phyloP scores from a whole-genome alignment of 1,140 invertebrate genomes.

The Nasonia vitripennis region DNA sequence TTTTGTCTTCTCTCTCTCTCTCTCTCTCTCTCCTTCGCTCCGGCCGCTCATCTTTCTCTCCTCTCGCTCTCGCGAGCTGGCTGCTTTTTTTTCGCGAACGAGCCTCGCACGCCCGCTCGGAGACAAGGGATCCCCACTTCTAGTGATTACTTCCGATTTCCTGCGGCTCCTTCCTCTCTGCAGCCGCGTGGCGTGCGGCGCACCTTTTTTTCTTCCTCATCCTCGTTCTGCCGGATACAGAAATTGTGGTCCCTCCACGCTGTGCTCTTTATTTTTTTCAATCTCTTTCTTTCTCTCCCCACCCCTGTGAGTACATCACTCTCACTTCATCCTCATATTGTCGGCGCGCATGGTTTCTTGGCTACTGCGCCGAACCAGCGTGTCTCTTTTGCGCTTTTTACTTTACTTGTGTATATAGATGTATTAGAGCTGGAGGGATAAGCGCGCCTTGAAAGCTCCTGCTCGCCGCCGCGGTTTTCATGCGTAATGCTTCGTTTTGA shows the following conservation, averaged over 20 bases:
- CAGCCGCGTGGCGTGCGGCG: neutral
- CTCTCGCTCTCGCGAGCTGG: neutral
- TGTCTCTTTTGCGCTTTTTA: slow-evolving; percentile 52
- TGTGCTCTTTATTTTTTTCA: slow-evolving; percentile 45
- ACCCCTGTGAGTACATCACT: neutral
- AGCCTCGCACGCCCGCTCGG: slow-evolving; percentile 13
- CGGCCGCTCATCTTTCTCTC: neutral
- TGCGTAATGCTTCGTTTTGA: slow-evolving; percentile 33
- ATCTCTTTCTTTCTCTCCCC: slow-evolving; percentile 40
- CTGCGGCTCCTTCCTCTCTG: neutral
- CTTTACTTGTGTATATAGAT: slow-evolving; percentile 13
- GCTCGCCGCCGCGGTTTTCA: slow-evolving; percentile 6
- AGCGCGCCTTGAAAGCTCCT: slow-evolving; percentile 13
- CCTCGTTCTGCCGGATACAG: slow-evolving; percentile 44
- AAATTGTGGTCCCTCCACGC: slow-evolving; percentile 42
- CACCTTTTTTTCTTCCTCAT: neutral
- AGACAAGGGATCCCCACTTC: slow-evolving; percentile 52
- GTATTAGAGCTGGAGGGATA: neutral
- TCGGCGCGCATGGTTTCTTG: slow-evolving; percentile 47
- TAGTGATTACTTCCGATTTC: slow-evolving; percentile 60
- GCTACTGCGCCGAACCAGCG: slow-evolving; percentile 8
- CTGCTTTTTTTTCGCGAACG: slow-evolving; percentile 29
- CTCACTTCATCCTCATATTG: neutral
- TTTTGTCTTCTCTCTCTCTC: slow-evolving; percentile 42
- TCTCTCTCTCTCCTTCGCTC: slow-evolving; percentile 13